Evolutionary conservation across 2,888 invertebrate genomes (phyloP), one percentile per base, ranked within the genome.

Genomic region (Apamea crenata): DNA sequence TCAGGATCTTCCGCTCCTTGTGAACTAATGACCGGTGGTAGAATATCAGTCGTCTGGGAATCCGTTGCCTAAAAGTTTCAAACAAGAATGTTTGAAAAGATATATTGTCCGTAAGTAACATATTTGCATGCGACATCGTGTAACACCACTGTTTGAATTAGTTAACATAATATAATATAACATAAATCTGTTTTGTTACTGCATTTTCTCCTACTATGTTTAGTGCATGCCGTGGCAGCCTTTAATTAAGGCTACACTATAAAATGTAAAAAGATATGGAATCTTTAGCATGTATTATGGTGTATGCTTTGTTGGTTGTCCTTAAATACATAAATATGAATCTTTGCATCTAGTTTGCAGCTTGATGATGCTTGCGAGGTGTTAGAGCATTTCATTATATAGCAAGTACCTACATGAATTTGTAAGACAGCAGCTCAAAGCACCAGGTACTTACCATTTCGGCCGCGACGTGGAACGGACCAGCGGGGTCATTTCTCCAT

Each of bases 21-120:
- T 99, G 99, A 82, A 98, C 97, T 18, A 98, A 97, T 2, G 99
- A 99, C 88, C 98, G 98, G 96, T 99, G 99, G 94, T 99, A 99
- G 95, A 99, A 99, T 0, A 99, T 98, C 93, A 99, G 97, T 68
- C 98, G 98, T 84, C 98, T 97, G 0, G 98, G 98, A 85, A 99
- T 97, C 66, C 99, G 97, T 92, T 98, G 98, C 98, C 98, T 98
- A 92, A 53, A 85, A 73, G 47, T 73, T 73, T 40, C 1, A 65
- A 67, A 61, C 44, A 36, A 44, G 25, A 70, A 73, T 87, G 40
- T 82, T 18, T 76, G n/a, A 65, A 32, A 56, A 32, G 18, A 71
- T 68, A 56, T 50, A 47, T 50, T 56, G 32, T 4, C 32, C 67
- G 12, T 44, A 53, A 29, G 29, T 56, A 47, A 53, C 10, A 44